phyloP scores from a whole-genome alignment of 2,113 vertebrate genomes.

The Alouatta palliata region DNA sequence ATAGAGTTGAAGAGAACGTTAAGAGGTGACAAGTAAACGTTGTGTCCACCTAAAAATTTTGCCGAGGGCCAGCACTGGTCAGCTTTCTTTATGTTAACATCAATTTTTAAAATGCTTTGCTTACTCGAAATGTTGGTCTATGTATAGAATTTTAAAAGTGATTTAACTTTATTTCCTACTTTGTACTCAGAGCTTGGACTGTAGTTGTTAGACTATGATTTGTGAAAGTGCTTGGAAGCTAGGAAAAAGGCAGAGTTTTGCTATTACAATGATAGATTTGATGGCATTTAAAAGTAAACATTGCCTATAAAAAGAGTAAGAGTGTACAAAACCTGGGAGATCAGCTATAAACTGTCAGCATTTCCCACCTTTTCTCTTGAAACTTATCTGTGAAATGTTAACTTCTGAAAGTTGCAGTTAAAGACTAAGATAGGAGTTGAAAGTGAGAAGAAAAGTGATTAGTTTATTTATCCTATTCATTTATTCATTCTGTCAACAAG shows the following conservation, averaged over 20 bases:
- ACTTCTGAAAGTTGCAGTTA: background rate
- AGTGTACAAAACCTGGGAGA: background rate
- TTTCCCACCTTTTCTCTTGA: slow-evolving; percentile 20
- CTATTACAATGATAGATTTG: slow-evolving; percentile 32
- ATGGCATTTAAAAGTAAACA: slow-evolving; percentile 55
- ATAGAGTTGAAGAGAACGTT: background rate
- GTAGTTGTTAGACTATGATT: slow-evolving; percentile 44
- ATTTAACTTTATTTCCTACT: slow-evolving; percentile 28
- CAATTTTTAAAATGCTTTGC: background rate
- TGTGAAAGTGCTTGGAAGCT: slow-evolving; percentile 46
- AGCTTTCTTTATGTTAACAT: background rate
- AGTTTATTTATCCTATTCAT: background rate
- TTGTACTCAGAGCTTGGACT: slow-evolving; percentile 4
- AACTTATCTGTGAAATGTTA: background rate
- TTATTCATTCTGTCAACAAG: background rate
- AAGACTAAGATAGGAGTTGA: background rate
- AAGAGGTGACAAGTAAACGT: background rate
- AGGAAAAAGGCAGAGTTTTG: background rate
- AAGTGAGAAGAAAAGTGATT: background rate
- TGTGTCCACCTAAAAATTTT: background rate
- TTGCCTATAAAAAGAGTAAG: background rate
- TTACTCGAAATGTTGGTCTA: background rate
- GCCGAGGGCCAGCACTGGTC: background rate
- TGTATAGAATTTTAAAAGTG: background rate
- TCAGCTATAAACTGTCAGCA: slow-evolving; percentile 1